Percentiles rank a stretch among this genome's conserved stretches.
phyloP scores from a whole-genome alignment of 2,888 invertebrate genomes.

The Helobdella robusta region DNA sequence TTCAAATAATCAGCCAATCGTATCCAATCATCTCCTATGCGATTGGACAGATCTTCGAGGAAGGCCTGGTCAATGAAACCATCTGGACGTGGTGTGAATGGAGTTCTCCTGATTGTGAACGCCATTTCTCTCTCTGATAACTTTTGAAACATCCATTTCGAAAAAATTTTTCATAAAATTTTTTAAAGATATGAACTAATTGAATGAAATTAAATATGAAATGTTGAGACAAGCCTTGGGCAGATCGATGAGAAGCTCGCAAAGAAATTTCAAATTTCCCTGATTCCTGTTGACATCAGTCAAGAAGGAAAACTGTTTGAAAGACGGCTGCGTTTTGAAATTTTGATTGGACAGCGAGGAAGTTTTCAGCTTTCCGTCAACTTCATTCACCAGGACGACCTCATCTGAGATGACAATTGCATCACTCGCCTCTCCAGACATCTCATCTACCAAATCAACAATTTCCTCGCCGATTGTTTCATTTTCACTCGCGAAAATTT shows the following conservation, averaged over 20 bases:
- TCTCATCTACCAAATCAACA: no score
- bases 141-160: neutral
- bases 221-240: slow-evolving; percentile 8
- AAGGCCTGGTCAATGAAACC: slow-evolving; percentile 40
- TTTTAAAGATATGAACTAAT: neutral
- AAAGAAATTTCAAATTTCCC: slow-evolving; percentile 16
- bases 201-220: neutral
- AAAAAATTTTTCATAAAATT: neutral
- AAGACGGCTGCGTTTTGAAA: no score
- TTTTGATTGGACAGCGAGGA: no score
- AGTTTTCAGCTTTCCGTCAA: no score
- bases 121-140: neutral
- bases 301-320: slow-evolving; percentile 20
- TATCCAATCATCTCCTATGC: slow-evolving; percentile 45
- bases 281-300: neutral
- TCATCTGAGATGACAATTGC: no score
- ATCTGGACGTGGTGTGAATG: slow-evolving; percentile 27
- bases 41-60: slow-evolving; percentile 38
- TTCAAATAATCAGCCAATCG: slow-evolving; percentile 40
- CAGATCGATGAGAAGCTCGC: slow-evolving; percentile 15
- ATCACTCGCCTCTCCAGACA: no score
- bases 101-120: slow-evolving; percentile 16
- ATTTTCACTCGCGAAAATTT: no score
- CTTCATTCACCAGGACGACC: no score
- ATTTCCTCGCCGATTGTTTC: no score